Conservation (phyloP, 2,113 vertebrate species). For the Oxyura jamaicensis region DNA sequence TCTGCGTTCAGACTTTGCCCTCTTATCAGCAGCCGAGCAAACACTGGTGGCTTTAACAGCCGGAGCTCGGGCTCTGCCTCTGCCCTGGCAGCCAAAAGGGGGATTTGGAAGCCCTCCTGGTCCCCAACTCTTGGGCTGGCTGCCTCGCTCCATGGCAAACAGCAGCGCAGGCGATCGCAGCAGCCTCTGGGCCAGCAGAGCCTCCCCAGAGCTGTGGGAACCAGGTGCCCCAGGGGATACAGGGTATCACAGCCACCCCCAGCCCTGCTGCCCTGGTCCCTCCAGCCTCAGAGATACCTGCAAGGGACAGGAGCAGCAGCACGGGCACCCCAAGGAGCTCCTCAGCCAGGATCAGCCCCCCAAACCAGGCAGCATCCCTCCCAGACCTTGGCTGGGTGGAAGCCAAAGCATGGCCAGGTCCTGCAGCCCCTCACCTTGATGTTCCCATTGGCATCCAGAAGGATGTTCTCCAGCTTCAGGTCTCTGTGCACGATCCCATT, state of each 20-base stretch:
- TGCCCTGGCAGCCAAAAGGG: too few species aligned
- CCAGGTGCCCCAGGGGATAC: rapidly evolving
- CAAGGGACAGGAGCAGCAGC: background rate
- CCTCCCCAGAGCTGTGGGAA: background rate
- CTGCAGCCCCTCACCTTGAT: conserved; percentile 85
- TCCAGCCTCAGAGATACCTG: too few species aligned
- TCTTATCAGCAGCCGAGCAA: background rate
- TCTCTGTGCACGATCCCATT: conserved; percentile 95
- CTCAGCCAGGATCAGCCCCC: background rate
- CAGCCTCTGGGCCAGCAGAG: rapidly evolving
- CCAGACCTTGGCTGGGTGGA: background rate
- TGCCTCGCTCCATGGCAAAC: background rate
- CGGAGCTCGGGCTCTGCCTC: background rate
- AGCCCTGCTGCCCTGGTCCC: too few species aligned
- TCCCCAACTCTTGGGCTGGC: background rate
- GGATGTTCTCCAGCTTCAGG: conserved; percentile 97
- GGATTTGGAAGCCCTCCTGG: background rate
- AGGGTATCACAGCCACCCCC: rapidly evolving
- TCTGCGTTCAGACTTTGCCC: background rate
- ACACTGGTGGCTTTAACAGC: background rate
- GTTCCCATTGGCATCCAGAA: conserved; percentile 89
- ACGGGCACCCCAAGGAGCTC: too few species aligned
- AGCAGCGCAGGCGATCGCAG: rapidly evolving
- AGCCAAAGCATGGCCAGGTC: rapidly evolving
- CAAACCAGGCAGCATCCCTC: rapidly evolving